A percentile compares a stretch with the other conserved stretches of the same genome.
Evolutionary conservation across 64 coral and sea anemone genomes (phyloP).

Genomic region (Astreopora myriophthalma): DNA sequence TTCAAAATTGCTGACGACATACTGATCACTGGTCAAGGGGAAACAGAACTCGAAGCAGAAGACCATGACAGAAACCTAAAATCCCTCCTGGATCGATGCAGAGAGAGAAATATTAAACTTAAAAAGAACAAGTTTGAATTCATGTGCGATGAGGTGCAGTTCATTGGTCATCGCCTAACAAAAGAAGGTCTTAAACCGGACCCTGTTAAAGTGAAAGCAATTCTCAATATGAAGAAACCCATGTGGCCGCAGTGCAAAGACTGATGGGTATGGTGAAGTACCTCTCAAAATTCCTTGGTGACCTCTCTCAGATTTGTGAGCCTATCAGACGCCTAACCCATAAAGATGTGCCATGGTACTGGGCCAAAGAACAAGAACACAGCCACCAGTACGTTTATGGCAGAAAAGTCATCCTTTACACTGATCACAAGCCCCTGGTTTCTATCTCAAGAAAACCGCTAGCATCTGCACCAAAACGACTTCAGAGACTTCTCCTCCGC

Average conservation of each 20-base stretch:
- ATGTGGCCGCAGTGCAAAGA: slow-evolving; percentile 30
- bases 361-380: slow-evolving; percentile 16
- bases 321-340: slow-evolving; percentile 24
- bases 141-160: slow-evolving; percentile 15
- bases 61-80: not conserved
- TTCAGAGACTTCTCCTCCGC: too few relatives aligned
- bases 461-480: not conserved
- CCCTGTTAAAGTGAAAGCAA: slow-evolving; percentile 53
- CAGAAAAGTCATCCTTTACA: not conserved
- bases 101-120: slow-evolving; percentile 33
- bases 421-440: not conserved
- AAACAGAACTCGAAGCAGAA: not conserved
- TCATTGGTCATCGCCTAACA: slow-evolving; percentile 54
- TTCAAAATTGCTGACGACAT: slow-evolving; percentile 28
- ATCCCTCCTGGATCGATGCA: slow-evolving; percentile 25
- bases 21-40: slow-evolving; percentile 28
- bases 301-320: slow-evolving; percentile 43
- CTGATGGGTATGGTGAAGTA: slow-evolving; percentile 59
- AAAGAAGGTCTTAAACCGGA: slow-evolving; percentile 61
- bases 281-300: slow-evolving; percentile 47
- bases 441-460: not conserved
- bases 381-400: too few relatives aligned
- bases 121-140: slow-evolving; percentile 61
- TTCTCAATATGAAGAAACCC: slow-evolving; percentile 45
- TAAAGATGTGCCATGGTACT: slow-evolving; percentile 32